These are phyloP conservation scores for Danio kyathit DNA, from an alignment of 2,797 vertebrate species.

Conservation along the genomic window DNA sequence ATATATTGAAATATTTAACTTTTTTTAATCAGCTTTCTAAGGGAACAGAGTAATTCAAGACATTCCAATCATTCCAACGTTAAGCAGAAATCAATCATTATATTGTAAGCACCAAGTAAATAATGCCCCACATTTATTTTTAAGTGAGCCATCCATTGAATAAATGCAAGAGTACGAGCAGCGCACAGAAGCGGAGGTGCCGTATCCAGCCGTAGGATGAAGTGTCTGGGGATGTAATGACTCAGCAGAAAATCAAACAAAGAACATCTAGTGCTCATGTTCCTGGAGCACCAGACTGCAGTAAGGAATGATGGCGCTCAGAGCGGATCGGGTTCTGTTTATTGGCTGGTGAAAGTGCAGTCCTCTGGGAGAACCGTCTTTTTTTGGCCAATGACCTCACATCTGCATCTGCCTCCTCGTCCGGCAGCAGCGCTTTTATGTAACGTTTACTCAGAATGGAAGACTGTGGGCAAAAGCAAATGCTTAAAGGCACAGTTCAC, in stretches of 20 bases:
- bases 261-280: conserved; percentile 35
- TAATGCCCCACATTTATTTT: background rate
- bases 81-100: background rate
- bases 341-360: conserved; percentile 63
- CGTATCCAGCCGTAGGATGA: conserved; percentile 4
- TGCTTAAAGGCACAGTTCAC: conserved; percentile 5
- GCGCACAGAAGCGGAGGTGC: background rate
- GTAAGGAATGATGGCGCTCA: conserved; percentile 52
- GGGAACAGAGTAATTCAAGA: background rate
- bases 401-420: conserved; percentile 63
- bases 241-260: conserved; percentile 49
- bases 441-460: background rate
- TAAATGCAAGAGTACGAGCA: conserved; percentile 18
- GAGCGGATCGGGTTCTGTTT: conserved; percentile 63
- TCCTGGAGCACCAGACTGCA: conserved; percentile 38
- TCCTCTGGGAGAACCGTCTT: conserved; percentile 46
- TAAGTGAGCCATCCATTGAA: background rate
- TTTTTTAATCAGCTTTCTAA: background rate
- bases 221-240: conserved; percentile 34
- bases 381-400: conserved; percentile 32
- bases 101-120: background rate
- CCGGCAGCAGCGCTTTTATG: background rate
- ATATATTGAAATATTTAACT: no score
- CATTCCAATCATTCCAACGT: background rate
- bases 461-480: conserved; percentile 4